Conservation (phyloP, 1,140 invertebrate species). For the Aphelinus atriplicis region DNA sequence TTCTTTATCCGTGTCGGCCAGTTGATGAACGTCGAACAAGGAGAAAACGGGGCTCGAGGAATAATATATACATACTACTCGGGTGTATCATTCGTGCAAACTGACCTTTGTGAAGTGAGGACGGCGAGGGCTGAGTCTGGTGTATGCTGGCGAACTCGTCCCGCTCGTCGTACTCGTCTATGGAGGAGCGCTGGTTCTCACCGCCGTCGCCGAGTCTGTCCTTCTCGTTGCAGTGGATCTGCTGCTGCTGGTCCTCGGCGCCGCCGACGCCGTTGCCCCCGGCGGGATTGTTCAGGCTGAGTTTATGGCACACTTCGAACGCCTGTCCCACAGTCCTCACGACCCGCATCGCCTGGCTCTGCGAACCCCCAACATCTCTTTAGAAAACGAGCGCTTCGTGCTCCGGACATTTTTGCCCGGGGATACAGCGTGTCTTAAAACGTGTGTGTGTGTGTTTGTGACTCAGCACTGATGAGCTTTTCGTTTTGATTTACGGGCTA, state of each 20-base stretch:
- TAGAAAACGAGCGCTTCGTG: too few species aligned
- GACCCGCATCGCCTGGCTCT: slow-evolving; percentile 98
- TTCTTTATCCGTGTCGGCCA: too few species aligned
- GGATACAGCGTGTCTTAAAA: too few species aligned
- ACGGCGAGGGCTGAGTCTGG: slow-evolving; percentile 63
- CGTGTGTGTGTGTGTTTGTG: too few species aligned
- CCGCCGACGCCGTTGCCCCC: slow-evolving; percentile 48
- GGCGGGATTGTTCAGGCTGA: slow-evolving; percentile 70
- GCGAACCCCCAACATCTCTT: slow-evolving; percentile 45
- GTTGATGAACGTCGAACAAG: too few species aligned
- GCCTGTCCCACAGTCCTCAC: slow-evolving; percentile 98
- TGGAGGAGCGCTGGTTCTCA: slow-evolving; percentile 52
- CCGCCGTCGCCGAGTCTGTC: slow-evolving; percentile 55
- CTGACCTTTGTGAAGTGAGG: slow-evolving; percentile 61
- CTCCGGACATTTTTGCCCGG: too few species aligned
- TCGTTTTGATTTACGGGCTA: too few species aligned
- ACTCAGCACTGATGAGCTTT: too few species aligned
- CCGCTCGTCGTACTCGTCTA: slow-evolving; percentile 69
- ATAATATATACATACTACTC: too few species aligned
- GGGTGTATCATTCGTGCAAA: background rate
- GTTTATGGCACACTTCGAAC: slow-evolving; percentile 98
- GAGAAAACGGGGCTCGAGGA: too few species aligned
- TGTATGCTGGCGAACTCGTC: slow-evolving; percentile 71
- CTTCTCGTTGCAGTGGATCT: slow-evolving; percentile 48
- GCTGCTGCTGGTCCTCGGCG: slow-evolving; percentile 48